phyloP scores from a whole-genome alignment of 2,797 vertebrate species.

The Notolepis coatsorum region DNA sequence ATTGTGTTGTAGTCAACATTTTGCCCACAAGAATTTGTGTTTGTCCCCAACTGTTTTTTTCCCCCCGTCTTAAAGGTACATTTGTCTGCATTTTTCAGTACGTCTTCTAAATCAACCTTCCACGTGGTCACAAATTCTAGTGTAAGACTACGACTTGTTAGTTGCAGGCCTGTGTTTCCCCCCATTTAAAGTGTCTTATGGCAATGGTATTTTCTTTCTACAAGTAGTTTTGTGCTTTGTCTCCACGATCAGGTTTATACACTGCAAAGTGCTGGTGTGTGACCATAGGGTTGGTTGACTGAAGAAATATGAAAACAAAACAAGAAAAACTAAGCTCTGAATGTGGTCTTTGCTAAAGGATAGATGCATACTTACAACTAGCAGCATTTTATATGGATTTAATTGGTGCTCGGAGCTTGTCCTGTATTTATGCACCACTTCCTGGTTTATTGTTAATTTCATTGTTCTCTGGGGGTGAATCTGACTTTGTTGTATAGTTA shows the following conservation, averaged over 20 bases:
- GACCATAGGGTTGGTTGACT: slow-evolving; percentile 40
- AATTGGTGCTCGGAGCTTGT: slow-evolving; percentile 22
- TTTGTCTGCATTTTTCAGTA: slow-evolving; percentile 13
- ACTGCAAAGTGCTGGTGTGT: slow-evolving; percentile 21
- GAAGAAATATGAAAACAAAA: slow-evolving; percentile 24
- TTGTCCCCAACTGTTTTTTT: neutral
- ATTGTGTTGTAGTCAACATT: slow-evolving; percentile 12
- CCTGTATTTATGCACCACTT: slow-evolving; percentile 32
- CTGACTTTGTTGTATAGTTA: slow-evolving; percentile 66
- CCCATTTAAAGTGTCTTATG: slow-evolving; percentile 27
- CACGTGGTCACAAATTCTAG: slow-evolving; percentile 25
- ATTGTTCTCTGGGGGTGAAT: slow-evolving; percentile 59
- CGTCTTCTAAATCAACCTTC: slow-evolving; percentile 3
- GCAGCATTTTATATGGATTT: slow-evolving; percentile 20
- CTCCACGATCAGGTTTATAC: slow-evolving; percentile 7
- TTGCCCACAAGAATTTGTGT: slow-evolving; percentile 31
- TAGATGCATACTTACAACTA: slow-evolving; percentile 18
- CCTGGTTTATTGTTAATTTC: slow-evolving; percentile 45
- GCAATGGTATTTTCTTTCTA: slow-evolving; percentile 4
- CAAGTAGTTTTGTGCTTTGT: neutral
- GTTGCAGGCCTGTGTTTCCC: neutral
- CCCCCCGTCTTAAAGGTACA: neutral
- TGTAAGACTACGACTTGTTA: slow-evolving; percentile 30
- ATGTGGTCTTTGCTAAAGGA: too few species aligned
- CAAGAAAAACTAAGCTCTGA: neutral